These are phyloP conservation scores for Phenganax marumi DNA, from an alignment of 92 coral and sea anemone genomes.

Conservation along the genomic window DNA sequence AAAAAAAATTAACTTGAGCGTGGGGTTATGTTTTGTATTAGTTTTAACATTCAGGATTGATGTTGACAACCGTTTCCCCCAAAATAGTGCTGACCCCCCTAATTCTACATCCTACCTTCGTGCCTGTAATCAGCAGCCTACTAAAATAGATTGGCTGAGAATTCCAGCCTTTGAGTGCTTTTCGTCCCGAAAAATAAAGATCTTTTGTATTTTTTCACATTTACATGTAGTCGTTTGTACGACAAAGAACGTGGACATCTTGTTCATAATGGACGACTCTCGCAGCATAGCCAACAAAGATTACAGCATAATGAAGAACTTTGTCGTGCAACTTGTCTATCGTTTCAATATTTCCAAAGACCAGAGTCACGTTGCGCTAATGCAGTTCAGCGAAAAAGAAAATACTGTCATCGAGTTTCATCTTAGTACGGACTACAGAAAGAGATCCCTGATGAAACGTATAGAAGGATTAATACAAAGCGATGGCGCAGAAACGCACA, in stretches of 20 bases:
- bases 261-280: conserved; percentile 53
- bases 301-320: conserved; percentile 42
- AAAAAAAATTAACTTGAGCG: no score
- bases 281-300: conserved; percentile 32
- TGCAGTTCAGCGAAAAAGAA: conserved; percentile 23
- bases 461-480: neutral
- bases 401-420: neutral
- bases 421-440: neutral
- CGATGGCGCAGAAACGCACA: conserved; percentile 9
- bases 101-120: no score
- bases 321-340: conserved; percentile 32
- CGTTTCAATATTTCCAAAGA: conserved; percentile 52
- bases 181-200: neutral
- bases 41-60: no score
- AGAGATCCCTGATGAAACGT: conserved; percentile 2
- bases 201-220: neutral
- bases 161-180: no score
- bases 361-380: conserved; percentile 30
- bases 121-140: no score
- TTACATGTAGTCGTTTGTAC: conserved; percentile 21
- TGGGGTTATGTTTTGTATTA: no score
- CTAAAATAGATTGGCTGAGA: no score
- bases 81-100: no score
- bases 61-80: no score
- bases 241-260: conserved; percentile 37